Conservation (phyloP, 2,797 vertebrate genomes). For the Harpagifer antarcticus region DNA sequence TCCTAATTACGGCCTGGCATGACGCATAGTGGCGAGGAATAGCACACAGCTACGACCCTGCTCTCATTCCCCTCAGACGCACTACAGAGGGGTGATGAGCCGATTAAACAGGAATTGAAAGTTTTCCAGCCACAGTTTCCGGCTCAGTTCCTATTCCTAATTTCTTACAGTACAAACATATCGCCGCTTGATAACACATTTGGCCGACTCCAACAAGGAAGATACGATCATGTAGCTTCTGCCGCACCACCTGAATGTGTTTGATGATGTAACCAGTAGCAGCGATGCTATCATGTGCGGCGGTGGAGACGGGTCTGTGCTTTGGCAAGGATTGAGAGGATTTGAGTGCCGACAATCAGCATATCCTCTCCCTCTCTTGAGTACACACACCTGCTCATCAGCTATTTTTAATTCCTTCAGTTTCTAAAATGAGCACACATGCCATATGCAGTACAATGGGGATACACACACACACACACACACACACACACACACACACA, state of each 20-base stretch:
- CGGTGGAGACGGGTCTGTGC: constrained; percentile 32
- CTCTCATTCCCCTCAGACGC: constrained; percentile 35
- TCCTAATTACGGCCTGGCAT: constrained; percentile 65
- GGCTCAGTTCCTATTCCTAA: constrained; percentile 39
- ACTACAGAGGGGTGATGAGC: constrained; percentile 26
- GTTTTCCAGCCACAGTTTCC: constrained; percentile 27
- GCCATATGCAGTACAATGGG: constrained; percentile 15
- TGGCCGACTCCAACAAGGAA: constrained; percentile 17
- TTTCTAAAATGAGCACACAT: constrained; percentile 47
- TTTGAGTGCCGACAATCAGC: constrained; percentile 31
- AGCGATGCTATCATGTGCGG: constrained; percentile 54
- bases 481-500: constrained; percentile 56
- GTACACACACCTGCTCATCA: constrained; percentile 63
- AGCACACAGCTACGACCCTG: constrained; percentile 28
- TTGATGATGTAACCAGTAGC: constrained; percentile 56
- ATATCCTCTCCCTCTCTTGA: constrained; percentile 32
- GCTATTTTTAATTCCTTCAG: constrained; percentile 47
- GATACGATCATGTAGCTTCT: constrained; percentile 55
- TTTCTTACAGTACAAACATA: constrained; percentile 12
- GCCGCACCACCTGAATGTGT: constrained; percentile 8
- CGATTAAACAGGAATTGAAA: constrained; percentile 37
- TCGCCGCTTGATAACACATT: constrained; percentile 27
- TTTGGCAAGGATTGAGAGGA: constrained; percentile 64
- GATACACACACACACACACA: constrained; percentile 51
- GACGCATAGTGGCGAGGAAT: constrained; percentile 41